A percentile compares a stretch with the other conserved stretches of the same genome.
phyloP scores from a whole-genome alignment of 2,113 vertebrate genomes.

The Eira barbara region DNA sequence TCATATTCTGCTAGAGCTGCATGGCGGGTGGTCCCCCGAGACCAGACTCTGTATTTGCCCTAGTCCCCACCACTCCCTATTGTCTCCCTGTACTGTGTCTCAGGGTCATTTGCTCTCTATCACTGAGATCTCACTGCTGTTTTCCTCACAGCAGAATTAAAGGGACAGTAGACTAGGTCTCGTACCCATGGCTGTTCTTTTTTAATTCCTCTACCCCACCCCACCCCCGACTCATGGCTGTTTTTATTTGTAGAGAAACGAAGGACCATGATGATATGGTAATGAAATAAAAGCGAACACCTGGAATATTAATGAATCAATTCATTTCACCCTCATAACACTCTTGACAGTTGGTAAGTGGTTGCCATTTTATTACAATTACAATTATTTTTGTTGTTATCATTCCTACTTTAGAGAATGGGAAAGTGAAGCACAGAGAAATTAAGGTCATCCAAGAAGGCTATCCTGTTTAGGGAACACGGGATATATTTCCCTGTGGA shows the following conservation, averaged over 20 bases:
- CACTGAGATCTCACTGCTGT: rapidly evolving
- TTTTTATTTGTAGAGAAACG: neutral
- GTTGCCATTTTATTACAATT: too few species aligned
- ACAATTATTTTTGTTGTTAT: too few species aligned
- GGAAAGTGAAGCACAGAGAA: neutral
- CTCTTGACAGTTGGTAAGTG: neutral
- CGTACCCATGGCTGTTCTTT: neutral
- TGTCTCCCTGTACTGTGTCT: neutral
- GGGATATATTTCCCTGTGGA: neutral
- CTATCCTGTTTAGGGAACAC: neutral
- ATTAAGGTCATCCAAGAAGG: neutral
- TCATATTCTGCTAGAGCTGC: neutral
- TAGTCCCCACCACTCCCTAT: neutral
- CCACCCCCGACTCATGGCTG: neutral
- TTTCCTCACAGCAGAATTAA: neutral
- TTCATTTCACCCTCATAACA: neutral
- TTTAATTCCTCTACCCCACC: neutral
- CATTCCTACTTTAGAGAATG: neutral
- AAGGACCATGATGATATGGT: neutral
- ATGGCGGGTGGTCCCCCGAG: neutral
- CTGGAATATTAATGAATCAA: neutral
- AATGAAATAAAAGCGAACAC: neutral
- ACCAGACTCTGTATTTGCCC: neutral
- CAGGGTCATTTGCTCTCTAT: neutral
- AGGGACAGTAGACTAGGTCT: neutral